Evolutionary conservation across 2,113 vertebrate genomes (phyloP).

Genomic region (Tragelaphus buxtoni): DNA sequence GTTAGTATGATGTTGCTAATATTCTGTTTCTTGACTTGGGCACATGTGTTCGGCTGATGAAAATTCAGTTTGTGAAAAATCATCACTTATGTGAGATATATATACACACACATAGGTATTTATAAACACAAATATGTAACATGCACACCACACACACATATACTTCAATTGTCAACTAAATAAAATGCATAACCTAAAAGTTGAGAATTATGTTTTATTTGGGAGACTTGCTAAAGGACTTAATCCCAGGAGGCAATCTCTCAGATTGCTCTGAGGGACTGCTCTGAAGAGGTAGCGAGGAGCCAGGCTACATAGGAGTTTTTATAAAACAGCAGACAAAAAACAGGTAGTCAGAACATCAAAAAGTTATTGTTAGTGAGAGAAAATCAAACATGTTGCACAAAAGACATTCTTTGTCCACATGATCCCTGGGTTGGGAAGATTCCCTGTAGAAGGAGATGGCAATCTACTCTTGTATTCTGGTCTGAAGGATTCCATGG

Average conservation of each 20-base stretch:
- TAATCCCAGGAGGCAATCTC: background rate
- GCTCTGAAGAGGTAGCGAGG: background rate
- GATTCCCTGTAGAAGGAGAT: background rate
- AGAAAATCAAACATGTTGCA: background rate
- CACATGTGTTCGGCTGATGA: background rate
- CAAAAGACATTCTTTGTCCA: background rate
- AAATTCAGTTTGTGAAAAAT: constrained; percentile 5
- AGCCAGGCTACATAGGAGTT: background rate
- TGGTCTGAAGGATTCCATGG: background rate
- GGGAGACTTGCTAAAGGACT: background rate
- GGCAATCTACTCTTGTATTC: background rate
- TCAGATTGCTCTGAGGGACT: background rate
- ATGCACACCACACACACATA: background rate
- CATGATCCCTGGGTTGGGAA: background rate
- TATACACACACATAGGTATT: background rate
- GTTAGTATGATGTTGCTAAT: background rate
- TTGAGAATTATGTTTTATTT: background rate
- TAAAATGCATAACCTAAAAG: background rate
- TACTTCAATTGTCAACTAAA: background rate
- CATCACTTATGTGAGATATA: background rate
- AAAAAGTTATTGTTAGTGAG: background rate
- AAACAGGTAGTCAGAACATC: background rate
- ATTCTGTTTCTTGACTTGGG: background rate
- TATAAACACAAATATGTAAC: background rate
- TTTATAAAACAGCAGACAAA: background rate